Evolutionary conservation across 2,113 vertebrate species (phyloP).

Genomic region (Pipa parva): DNA sequence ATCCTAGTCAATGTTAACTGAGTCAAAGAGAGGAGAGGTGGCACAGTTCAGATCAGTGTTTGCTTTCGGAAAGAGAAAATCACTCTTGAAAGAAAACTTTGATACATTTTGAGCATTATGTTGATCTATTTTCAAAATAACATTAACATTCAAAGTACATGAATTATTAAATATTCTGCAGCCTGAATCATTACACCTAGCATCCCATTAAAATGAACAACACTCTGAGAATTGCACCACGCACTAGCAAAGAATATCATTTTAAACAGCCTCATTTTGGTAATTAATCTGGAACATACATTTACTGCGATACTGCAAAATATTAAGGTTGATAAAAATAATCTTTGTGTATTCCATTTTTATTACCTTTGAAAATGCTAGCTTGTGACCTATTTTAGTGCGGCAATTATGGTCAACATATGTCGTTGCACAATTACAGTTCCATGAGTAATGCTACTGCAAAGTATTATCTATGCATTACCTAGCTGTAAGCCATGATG

Average conservation of each 20-base stretch:
- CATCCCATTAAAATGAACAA: constrained; percentile 34
- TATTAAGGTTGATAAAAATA: constrained; percentile 21
- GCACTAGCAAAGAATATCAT: constrained; percentile 18
- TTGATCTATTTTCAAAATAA: constrained; percentile 38
- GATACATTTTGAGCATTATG: constrained; percentile 24
- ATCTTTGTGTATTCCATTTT: constrained; percentile 27
- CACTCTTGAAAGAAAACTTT: constrained; percentile 30
- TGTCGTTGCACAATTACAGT: constrained; percentile 24
- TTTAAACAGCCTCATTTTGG: constrained; percentile 18
- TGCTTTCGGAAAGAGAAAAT: not conserved
- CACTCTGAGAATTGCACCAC: constrained; percentile 26
- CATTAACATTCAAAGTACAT: constrained; percentile 38
- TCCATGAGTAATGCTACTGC: constrained; percentile 16
- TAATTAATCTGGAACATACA: constrained; percentile 35
- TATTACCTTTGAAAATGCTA: constrained; percentile 24
- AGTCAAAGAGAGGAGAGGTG: constrained; percentile 8
- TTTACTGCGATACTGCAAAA: constrained; percentile 5
- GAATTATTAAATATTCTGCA: constrained; percentile 34
- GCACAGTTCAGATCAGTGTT: constrained; percentile 1
- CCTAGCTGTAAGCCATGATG: not conserved
- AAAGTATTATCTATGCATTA: constrained; percentile 29
- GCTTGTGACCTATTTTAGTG: constrained; percentile 25
- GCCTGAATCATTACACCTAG: constrained; percentile 38
- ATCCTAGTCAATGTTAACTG: constrained; percentile 2
- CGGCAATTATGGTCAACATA: constrained; percentile 33